phyloP scores from a whole-genome alignment of 2,797 vertebrate species.

The Peromyscus aztecus region DNA sequence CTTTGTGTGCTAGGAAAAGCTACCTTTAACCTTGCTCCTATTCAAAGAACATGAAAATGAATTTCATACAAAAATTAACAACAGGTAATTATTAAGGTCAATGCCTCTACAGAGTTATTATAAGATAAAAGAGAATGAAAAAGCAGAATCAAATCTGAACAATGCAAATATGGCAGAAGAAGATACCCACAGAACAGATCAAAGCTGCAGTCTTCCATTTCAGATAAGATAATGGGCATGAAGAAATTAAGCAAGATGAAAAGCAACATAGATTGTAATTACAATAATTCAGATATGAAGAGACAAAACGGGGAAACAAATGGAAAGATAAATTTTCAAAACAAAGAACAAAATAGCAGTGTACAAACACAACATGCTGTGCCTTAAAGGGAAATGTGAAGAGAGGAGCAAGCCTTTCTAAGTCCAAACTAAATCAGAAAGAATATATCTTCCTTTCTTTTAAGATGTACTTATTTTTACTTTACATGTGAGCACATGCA shows the following conservation, averaged over 20 bases:
- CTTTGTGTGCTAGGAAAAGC: slow-evolving; percentile 18
- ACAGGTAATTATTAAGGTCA: slow-evolving; percentile 23
- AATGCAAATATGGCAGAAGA: slow-evolving; percentile 21
- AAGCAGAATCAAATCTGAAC: background rate
- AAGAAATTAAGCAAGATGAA: slow-evolving; percentile 10
- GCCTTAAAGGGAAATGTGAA: background rate
- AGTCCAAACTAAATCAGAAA: background rate
- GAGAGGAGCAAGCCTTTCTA: background rate
- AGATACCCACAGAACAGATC: background rate
- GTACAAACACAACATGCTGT: background rate
- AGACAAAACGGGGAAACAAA: background rate
- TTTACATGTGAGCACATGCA: background rate
- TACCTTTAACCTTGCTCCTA: background rate
- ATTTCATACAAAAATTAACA: slow-evolving; percentile 46
- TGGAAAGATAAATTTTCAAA: background rate
- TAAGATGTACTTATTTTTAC: background rate
- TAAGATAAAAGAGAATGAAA: slow-evolving; percentile 42
- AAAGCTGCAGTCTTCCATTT: slow-evolving; percentile 38
- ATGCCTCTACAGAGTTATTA: background rate
- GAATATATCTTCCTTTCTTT: background rate
- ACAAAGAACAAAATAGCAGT: background rate
- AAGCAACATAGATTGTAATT: background rate
- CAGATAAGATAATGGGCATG: background rate
- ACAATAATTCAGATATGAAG: slow-evolving; percentile 14
- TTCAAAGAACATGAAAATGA: slow-evolving; percentile 30